phyloP scores from a whole-genome alignment of 2,888 invertebrate species.

The Iphiclides podalirius region DNA sequence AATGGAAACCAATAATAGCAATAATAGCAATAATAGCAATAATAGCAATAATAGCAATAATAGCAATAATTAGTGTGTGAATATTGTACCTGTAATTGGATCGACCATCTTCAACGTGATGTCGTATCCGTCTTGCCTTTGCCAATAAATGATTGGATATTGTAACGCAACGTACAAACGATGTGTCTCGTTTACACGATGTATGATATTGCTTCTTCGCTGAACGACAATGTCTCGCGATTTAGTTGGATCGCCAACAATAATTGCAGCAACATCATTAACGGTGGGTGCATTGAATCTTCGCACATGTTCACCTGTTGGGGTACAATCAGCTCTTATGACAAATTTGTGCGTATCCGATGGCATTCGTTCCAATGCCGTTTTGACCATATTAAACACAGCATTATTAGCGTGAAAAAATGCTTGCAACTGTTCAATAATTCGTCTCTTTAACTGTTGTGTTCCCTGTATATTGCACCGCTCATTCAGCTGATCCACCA shows the following conservation, averaged over 20 bases:
- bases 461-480: conserved; percentile 22
- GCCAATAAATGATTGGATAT: conserved; percentile 31
- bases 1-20: conserved; percentile 31
- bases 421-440: conserved; percentile 32
- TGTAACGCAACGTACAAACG: conserved; percentile 27
- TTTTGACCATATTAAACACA: conserved; percentile 34
- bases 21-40: too few species aligned
- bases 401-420: conserved; percentile 33
- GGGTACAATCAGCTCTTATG: conserved; percentile 29
- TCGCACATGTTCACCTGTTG: conserved; percentile 32
- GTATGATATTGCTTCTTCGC: conserved; percentile 27
- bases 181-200: conserved; percentile 26
- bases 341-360: conserved; percentile 33
- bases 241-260: conserved; percentile 30
- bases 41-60: conserved; percentile 27
- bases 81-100: conserved; percentile 41
- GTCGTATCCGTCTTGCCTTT: conserved; percentile 30
- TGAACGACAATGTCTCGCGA: conserved; percentile 30
- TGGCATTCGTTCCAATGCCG: conserved; percentile 31
- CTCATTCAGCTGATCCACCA: neutral
- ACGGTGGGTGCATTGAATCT: conserved; percentile 33
- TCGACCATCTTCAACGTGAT: conserved; percentile 16
- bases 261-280: conserved; percentile 33
- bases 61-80: conserved; percentile 50
- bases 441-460: conserved; percentile 32